phyloP scores from a whole-genome alignment of 2,888 invertebrate species.

The Cyclophora albipunctata region DNA sequence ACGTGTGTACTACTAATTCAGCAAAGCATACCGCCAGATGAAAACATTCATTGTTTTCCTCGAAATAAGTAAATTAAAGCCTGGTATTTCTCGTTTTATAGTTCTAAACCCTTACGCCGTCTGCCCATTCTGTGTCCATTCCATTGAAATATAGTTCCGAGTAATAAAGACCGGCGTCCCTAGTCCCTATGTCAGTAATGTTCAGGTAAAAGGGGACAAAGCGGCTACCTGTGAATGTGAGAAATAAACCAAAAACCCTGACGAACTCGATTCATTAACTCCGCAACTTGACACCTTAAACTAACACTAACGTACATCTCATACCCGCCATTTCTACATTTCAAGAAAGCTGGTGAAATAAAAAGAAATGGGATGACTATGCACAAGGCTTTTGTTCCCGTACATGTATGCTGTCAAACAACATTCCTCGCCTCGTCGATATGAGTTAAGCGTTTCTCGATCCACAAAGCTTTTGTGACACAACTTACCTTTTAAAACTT shows the following conservation, averaged over 20 bases:
- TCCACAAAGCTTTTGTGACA: slow-evolving; percentile 67
- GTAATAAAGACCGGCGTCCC: slow-evolving; percentile 53
- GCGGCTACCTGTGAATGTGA: slow-evolving; percentile 61
- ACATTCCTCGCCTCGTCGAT: slow-evolving; percentile 70
- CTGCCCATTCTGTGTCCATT: slow-evolving; percentile 41
- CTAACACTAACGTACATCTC: slow-evolving; percentile 18
- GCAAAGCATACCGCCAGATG: slow-evolving; percentile 7
- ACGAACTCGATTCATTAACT: slow-evolving; percentile 34
- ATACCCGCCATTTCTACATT: slow-evolving; percentile 28
- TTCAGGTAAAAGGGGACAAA: slow-evolving; percentile 60
- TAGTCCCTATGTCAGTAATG: slow-evolving; percentile 36
- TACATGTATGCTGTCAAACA: slow-evolving; percentile 72
- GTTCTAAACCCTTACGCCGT: slow-evolving; percentile 25
- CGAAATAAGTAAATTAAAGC: neutral
- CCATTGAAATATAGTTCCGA: slow-evolving; percentile 56
- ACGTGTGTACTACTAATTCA: slow-evolving; percentile 31
- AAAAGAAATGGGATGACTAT: slow-evolving; percentile 64
- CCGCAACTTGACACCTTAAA: neutral
- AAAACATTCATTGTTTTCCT: neutral
- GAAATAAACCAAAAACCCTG: slow-evolving; percentile 34
- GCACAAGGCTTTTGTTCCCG: slow-evolving; percentile 73
- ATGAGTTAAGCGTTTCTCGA: slow-evolving; percentile 67
- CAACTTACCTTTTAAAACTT: slow-evolving; percentile 72
- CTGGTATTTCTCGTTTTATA: neutral
- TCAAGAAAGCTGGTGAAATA: slow-evolving; percentile 53